Conservation (phyloP, 2,888 invertebrate genomes). For the Norana najaformis region DNA sequence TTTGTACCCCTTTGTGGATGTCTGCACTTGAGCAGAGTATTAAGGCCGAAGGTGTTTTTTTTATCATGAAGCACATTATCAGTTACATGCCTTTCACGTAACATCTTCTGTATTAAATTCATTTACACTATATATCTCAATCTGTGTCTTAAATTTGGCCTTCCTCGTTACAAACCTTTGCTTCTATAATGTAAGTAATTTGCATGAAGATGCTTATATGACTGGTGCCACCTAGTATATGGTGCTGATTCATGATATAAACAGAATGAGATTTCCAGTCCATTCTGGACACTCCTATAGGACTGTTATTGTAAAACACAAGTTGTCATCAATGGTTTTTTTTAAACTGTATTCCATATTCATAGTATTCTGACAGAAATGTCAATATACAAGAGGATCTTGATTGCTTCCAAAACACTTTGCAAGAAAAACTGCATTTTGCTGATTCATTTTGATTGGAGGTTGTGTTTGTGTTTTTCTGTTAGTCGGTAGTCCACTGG, state of each 20-base stretch:
- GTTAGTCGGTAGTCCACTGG: conserved; percentile 84
- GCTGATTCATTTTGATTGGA: neutral
- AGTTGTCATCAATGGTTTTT: neutral
- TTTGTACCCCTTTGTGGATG: too few relatives aligned
- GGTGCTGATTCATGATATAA: neutral
- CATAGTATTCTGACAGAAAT: neutral
- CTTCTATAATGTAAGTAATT: neutral
- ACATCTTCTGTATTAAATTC: too few relatives aligned
- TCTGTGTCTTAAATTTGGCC: neutral
- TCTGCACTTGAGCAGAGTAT: too few relatives aligned
- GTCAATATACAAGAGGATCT: neutral
- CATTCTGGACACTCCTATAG: neutral
- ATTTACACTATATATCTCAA: too few relatives aligned
- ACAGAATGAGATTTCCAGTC: too few relatives aligned
- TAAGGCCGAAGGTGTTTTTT: too few relatives aligned
- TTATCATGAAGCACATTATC: too few relatives aligned
- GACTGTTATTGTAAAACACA: neutral
- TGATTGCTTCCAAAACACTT: neutral
- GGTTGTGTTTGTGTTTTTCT: neutral
- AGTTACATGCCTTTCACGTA: too few relatives aligned
- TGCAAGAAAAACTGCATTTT: neutral
- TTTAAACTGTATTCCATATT: neutral
- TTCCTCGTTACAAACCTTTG: neutral
- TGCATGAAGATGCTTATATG: neutral
- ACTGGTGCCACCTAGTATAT: neutral